Conservation (phyloP, 2,113 vertebrate species). For the Haemorhous mexicanus region DNA sequence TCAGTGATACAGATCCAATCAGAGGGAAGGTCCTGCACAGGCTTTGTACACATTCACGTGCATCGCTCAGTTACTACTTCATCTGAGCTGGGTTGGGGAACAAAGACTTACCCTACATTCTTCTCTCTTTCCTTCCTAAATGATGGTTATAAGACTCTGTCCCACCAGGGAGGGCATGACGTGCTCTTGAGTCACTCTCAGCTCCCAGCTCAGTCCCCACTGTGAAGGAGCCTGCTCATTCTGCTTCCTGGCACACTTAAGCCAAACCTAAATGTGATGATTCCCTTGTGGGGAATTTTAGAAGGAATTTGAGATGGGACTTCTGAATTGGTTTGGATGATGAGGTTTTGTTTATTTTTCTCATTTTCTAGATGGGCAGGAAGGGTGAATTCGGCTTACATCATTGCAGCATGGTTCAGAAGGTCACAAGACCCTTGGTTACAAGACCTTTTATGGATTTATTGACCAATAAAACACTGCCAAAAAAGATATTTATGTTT, state of each 20-base stretch:
- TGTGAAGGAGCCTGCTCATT: background rate
- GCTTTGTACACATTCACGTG: background rate
- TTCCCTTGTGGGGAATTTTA: background rate
- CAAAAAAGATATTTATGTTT: background rate
- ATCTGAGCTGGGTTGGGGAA: background rate
- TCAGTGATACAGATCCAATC: background rate
- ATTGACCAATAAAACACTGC: background rate
- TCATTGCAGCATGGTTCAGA: background rate
- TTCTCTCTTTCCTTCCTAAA: background rate
- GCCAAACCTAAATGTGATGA: background rate
- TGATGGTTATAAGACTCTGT: background rate
- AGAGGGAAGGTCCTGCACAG: background rate
- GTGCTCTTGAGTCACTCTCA: background rate
- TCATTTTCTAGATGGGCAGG: background rate
- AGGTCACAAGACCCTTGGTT: background rate
- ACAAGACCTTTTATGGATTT: background rate
- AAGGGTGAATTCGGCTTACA: background rate
- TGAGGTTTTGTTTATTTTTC: background rate
- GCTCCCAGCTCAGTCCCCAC: background rate
- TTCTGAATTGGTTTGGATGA: background rate
- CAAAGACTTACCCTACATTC: accelerated
- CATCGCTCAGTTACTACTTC: background rate
- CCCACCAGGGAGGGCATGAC: background rate
- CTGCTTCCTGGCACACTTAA: background rate
- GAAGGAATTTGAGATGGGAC: background rate